A percentile compares a stretch with the other conserved stretches of the same genome.
Conservation (phyloP, 2,113 vertebrate genomes). For the Cavia aperea region DNA sequence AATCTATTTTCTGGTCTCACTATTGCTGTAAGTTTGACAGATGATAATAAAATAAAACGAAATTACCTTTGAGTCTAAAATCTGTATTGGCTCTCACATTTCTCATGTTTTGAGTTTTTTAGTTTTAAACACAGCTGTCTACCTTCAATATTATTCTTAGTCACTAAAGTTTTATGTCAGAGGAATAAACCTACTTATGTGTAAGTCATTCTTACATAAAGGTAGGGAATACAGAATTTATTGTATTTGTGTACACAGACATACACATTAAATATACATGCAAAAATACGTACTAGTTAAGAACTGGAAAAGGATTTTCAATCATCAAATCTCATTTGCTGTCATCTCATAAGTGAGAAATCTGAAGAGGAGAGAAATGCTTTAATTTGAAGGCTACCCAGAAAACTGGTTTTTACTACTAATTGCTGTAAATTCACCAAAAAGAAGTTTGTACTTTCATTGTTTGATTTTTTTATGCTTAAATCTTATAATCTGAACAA, state of each 20-base stretch:
- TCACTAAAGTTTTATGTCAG: constrained; percentile 6
- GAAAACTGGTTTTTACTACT: not conserved
- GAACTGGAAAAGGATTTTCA: not conserved
- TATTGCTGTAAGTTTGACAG: constrained; percentile 63
- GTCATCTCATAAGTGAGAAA: not conserved
- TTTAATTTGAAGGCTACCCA: not conserved
- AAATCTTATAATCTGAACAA: no score
- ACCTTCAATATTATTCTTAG: not conserved
- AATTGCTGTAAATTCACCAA: no score
- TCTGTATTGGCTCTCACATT: constrained; percentile 50
- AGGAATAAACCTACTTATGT: not conserved
- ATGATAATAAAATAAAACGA: constrained; percentile 63
- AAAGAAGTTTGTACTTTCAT: no score
- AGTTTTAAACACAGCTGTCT: constrained; percentile 44
- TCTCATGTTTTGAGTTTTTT: constrained; percentile 22
- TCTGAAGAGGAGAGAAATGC: not conserved
- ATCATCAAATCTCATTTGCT: not conserved
- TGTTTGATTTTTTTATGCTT: no score
- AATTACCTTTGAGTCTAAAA: constrained; percentile 71
- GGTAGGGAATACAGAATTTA: not conserved
- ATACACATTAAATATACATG: not conserved
- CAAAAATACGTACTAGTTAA: not conserved
- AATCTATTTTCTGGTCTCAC: constrained; percentile 55
- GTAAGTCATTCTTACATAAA: not conserved
- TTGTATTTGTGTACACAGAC: not conserved